Evolutionary conservation across 2,888 invertebrate species (phyloP).

Genomic region (Netelia virgata): DNA sequence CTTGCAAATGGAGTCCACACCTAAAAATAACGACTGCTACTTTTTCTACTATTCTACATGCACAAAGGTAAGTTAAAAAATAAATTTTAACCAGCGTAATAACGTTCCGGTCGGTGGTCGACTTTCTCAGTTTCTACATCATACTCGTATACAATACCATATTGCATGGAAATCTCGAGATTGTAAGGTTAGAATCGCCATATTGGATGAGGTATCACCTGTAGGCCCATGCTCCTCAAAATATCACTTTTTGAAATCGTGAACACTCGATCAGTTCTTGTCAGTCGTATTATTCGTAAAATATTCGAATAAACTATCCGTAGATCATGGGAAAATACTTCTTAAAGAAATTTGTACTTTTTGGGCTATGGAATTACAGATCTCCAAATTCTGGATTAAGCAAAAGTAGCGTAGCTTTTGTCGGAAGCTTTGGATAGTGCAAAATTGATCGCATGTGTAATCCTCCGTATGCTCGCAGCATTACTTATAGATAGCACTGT

Average conservation of each 20-base stretch:
- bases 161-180: slow-evolving; percentile 65
- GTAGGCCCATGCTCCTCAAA: slow-evolving; percentile 36
- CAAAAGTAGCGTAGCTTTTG: not conserved
- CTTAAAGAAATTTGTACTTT: not conserved
- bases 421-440: not conserved
- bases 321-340: not conserved
- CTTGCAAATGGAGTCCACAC: slow-evolving; percentile 89
- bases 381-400: not conserved
- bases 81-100: not conserved
- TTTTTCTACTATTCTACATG: slow-evolving; percentile 96
- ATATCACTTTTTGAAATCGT: slow-evolving; percentile 7
- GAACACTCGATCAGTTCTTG: not conserved
- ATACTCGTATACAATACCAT: slow-evolving; percentile 63
- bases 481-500: slow-evolving; percentile 46
- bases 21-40: slow-evolving; percentile 94
- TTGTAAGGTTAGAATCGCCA: slow-evolving; percentile 80
- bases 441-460: not conserved
- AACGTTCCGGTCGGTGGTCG: slow-evolving; percentile 16
- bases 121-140: slow-evolving; percentile 18
- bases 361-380: not conserved
- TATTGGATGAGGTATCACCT: slow-evolving; percentile 74
- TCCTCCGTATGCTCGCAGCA: slow-evolving; percentile 39
- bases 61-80: slow-evolving; percentile 89
- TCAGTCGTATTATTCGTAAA: not conserved
- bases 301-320: not conserved